These are phyloP conservation scores for Psittacula echo DNA, from an alignment of 2,797 vertebrate genomes.

Conservation along the genomic window DNA sequence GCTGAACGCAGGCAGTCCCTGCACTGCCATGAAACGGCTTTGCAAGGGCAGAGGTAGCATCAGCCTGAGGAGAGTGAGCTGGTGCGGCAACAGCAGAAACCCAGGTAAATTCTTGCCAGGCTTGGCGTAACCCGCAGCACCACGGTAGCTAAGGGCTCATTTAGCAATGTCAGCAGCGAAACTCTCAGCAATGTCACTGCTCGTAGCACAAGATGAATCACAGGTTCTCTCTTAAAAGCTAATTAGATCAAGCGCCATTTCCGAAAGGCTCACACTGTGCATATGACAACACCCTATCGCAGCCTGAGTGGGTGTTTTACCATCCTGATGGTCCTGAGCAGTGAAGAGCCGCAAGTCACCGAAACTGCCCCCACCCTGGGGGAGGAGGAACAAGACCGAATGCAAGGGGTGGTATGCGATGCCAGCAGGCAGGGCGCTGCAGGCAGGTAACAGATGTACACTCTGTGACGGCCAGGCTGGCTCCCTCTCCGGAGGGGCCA, in stretches of 20 bases:
- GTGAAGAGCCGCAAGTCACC: not conserved
- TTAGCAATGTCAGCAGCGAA: not conserved
- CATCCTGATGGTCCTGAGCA: not conserved
- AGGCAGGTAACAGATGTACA: not conserved
- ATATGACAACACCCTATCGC: not conserved
- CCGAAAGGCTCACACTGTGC: not conserved
- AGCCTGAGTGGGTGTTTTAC: not conserved
- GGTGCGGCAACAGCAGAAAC: not conserved
- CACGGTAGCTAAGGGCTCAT: rapidly evolving
- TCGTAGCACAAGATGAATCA: not conserved
- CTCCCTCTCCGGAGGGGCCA: not conserved
- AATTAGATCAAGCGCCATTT: not conserved
- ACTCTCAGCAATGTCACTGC: not conserved
- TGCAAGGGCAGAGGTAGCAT: not conserved
- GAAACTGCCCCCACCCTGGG: not conserved
- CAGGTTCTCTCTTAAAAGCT: not conserved
- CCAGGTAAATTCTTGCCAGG: not conserved
- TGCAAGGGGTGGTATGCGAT: rapidly evolving
- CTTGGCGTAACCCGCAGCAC: not conserved
- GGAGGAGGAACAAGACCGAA: rapidly evolving
- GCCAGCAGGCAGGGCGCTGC: not conserved
- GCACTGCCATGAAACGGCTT: not conserved
- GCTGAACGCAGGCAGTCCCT: not conserved
- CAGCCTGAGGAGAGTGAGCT: not conserved
- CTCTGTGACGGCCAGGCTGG: not conserved